Base-by-base conservation (phyloP, 1,140 invertebrate genomes). In the Kradibia gibbosae region DNA sequence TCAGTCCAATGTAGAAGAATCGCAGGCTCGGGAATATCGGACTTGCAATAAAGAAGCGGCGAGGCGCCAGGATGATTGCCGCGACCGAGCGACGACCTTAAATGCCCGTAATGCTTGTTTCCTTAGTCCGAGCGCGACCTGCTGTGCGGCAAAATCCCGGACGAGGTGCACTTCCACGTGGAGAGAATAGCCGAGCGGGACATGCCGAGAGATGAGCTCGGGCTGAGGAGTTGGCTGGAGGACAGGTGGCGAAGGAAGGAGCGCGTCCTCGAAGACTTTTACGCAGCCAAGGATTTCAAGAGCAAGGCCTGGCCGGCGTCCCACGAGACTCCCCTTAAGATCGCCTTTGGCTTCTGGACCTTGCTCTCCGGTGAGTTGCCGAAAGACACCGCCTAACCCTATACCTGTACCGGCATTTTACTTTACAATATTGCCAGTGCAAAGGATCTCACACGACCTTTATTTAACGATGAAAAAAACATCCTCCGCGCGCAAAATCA, bases 221-320 rank as follows among this genome's bases (percentile, higher is more conserved):
- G 87, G 5, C 87, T 95, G 10, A 93, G 93, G 72, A 86, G 85
- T 22, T 97, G 96, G 95, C 86, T 97, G 55, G 93, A 94, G 67
- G 89, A 94, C 53, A 90, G 93, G n/a, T 97, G 96, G 96, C 86
- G 85, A 5, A 90, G 94, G 45, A 97, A 97, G 86, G 95, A 96
- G 88, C 86, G 90, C 60, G 89, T 88, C 48, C 89, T 96, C 1
- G 88, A 90, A 65, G 90, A 92, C 78, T 96, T 96, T 88, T 89
- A 93, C 62, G 85, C 86, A 13, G 90, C 91, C 20, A 93, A 93
- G 87, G 83, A 83, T 1, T 93, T 93, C 77, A 65, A 85, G 50
- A 62, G 82, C 42, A 67, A 87, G 85, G 67, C 75, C 53, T 89
- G 90, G 88, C 86, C 88, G 22, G 83, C 86, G 73, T 81, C 87